Evolutionary conservation across 1,140 invertebrate genomes (phyloP).

Genomic region (Penaeus vannamei): DNA sequence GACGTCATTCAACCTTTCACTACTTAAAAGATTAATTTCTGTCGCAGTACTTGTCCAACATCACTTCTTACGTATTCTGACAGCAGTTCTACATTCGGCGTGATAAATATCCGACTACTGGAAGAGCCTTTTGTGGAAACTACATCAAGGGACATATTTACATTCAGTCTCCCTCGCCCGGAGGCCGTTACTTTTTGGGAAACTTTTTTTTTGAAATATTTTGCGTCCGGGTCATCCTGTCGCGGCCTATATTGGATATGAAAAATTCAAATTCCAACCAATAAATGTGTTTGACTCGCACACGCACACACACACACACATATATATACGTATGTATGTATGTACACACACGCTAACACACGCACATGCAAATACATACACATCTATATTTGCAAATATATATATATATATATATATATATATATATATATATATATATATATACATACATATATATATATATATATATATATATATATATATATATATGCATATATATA

Average conservation of each 20-base stretch:
- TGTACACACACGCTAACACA: neutral
- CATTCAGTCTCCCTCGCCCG: no score
- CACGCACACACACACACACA: neutral
- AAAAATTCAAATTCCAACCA: neutral
- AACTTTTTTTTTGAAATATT: no score
- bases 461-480: neutral
- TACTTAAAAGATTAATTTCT: no score
- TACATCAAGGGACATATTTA: no score
- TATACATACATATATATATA: conserved; percentile 3
- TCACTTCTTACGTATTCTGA: no score
- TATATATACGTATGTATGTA: conserved; percentile 1
- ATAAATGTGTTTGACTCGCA: neutral
- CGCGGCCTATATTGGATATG: neutral
- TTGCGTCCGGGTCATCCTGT: no score
- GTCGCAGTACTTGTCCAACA: no score
- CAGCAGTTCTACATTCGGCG: no score
- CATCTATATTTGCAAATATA: conserved; percentile 12
- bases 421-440: conserved; percentile 15
- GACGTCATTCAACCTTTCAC: no score
- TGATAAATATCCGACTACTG: no score
- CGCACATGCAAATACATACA: neutral
- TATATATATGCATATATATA: neutral
- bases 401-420: conserved; percentile 29
- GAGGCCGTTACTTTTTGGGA: no score
- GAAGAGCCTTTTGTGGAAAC: no score